Evolutionary conservation across 2,888 invertebrate species (phyloP).

Genomic region (Chymomyza procnemis): DNA sequence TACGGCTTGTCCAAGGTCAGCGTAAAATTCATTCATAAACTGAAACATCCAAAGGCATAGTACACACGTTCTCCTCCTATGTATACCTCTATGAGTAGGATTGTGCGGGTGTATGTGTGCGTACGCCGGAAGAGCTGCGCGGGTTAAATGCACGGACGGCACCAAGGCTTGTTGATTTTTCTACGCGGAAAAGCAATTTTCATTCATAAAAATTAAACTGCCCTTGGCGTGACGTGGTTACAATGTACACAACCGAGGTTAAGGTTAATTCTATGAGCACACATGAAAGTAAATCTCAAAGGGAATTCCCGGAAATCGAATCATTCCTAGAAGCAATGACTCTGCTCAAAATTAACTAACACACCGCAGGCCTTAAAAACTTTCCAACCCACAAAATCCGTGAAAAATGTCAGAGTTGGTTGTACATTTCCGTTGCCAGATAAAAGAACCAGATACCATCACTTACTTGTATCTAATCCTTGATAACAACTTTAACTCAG

Average conservation of each 20-base stretch:
- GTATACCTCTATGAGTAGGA: too few relatives aligned
- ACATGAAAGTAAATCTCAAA: background rate
- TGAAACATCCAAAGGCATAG: conserved; percentile 37
- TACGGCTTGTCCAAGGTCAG: conserved; percentile 59
- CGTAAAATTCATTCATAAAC: conserved; percentile 73
- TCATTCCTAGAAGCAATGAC: background rate
- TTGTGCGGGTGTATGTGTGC: conserved; percentile 2
- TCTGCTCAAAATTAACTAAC: too few relatives aligned
- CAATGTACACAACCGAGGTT: background rate
- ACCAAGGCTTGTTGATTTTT: conserved; percentile 65
- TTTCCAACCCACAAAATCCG: too few relatives aligned
- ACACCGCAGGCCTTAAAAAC: too few relatives aligned
- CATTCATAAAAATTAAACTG: conserved; percentile 45
- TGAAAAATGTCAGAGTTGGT: too few relatives aligned
- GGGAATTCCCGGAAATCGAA: background rate
- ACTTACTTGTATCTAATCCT: too few relatives aligned
- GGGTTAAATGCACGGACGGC: conserved; percentile 28
- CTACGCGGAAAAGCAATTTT: conserved; percentile 53
- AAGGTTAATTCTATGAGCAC: background rate
- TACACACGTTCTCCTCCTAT: conserved; percentile 6
- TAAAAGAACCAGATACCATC: too few relatives aligned
- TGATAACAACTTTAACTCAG: too few relatives aligned
- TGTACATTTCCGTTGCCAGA: too few relatives aligned
- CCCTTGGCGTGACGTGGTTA: background rate
- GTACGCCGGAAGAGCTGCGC: background rate